Evolutionary conservation across 2,797 vertebrate species (phyloP), one percentile per base, ranked within the genome.

Genomic region (Mus spretus): DNA sequence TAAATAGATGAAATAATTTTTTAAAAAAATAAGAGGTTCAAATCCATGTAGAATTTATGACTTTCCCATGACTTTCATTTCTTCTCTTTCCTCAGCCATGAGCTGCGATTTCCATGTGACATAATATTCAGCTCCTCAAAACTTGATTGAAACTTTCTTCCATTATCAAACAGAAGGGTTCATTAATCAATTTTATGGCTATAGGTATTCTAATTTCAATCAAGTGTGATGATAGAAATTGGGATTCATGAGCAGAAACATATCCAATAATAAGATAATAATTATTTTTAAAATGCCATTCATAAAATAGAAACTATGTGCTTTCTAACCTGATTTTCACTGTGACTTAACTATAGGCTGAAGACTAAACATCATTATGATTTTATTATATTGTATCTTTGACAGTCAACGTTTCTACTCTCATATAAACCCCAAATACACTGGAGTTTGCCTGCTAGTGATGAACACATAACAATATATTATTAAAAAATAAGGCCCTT

Each of bases 401-500:
- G 1, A 28, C 3, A 77, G 4, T 77, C 93, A 65, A 20, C 75
- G 67, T 47, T 22, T 0, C n/a, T 55, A 40, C 20, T 74, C 24
- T 34, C n/a, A 6, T 37, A 34, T 67, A 80, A 86, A 91, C 13
- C 0, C 26, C 2, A 90, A 57, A 84, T 81, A 17, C n/a, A 0
- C 31, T 78, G 6, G 6, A 4, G n/a, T 94, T 92, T 61, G 17
- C 0, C 50, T 93, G 24, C 40, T 74, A 84, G 63, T 22, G 75
- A 85, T 70, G 89, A 91, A 80, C 50, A 47, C 26, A 67, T 57
- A 92, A 61, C 37, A 92, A 72, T 53, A 0, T 9, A n/a, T 57
- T 59, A 86, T 95, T 86, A 90, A 92, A 93, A 61, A 79, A 44
- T 81, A 37, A 90, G 24, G 5, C 19, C n/a, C 44, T 12, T 80